phyloP scores from a whole-genome alignment of 1,140 invertebrate genomes.

The Odontomachus brunneus region DNA sequence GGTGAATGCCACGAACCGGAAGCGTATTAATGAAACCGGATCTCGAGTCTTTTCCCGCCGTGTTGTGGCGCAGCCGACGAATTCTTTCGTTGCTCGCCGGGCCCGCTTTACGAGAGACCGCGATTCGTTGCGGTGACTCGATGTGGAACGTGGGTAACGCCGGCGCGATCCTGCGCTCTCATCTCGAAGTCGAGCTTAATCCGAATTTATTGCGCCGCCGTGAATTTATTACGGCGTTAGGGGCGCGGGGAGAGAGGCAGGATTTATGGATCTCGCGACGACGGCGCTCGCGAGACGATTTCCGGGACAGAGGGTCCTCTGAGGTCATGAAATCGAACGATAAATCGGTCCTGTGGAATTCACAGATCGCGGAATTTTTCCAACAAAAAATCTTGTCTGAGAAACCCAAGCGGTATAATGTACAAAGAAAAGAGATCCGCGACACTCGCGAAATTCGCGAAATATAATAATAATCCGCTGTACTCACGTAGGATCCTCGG shows the following conservation, averaged over 20 bases:
- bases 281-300: background rate
- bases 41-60: conserved; percentile 38
- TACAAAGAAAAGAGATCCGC: too few relatives aligned
- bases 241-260: background rate
- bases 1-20: conserved; percentile 70
- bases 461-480: background rate
- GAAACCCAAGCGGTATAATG: too few relatives aligned
- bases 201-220: conserved; percentile 20
- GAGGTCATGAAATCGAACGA: background rate
- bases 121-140: background rate
- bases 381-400: background rate
- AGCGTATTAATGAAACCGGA: conserved; percentile 80
- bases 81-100: conserved; percentile 20
- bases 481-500: background rate
- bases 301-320: background rate
- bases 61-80: background rate
- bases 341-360: background rate
- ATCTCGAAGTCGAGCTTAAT: background rate
- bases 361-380: background rate
- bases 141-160: conserved; percentile 22
- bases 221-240: conserved; percentile 13
- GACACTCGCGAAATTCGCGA: background rate
- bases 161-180: background rate
- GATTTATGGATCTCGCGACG: conserved; percentile 13
- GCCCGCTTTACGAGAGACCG: background rate